phyloP scores from a whole-genome alignment of 2,113 vertebrate genomes.

The Rhinopomastus cyanomelas region DNA sequence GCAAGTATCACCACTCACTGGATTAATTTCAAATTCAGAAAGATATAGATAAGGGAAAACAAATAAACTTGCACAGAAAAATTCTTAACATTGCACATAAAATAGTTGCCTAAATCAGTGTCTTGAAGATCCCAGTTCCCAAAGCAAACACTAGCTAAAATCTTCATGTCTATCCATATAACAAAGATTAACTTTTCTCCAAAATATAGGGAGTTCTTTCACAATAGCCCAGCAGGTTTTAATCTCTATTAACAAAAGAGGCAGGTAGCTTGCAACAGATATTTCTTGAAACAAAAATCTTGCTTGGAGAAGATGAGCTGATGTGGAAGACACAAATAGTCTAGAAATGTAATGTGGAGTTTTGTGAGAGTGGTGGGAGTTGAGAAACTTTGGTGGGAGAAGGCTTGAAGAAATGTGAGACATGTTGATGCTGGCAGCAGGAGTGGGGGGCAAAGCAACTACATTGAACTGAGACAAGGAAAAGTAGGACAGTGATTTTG shows the following conservation, averaged over 20 bases:
- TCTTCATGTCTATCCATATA: not conserved
- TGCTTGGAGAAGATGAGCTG: not conserved
- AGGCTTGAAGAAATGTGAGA: not conserved
- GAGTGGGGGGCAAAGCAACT: not conserved
- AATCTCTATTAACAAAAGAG: not conserved
- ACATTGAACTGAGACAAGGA: not conserved
- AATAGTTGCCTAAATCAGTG: rapidly evolving
- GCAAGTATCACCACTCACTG: rapidly evolving
- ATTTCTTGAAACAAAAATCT: not conserved
- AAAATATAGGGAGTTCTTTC: not conserved
- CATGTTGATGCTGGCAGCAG: no score
- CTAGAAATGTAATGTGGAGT: no score
- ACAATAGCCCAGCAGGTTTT: not conserved
- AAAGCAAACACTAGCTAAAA: not conserved
- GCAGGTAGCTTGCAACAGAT: rapidly evolving
- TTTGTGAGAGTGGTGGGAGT: not conserved
- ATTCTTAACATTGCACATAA: rapidly evolving
- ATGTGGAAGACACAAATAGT: not conserved
- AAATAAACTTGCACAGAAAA: not conserved
- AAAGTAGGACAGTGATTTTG: not conserved
- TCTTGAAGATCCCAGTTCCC: not conserved
- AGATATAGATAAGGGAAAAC: rapidly evolving
- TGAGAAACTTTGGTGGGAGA: not conserved
- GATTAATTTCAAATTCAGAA: not conserved
- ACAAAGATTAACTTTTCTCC: not conserved